phyloP scores from a whole-genome alignment of 23 tunicate genomes.

The Pegea sp. region DNA sequence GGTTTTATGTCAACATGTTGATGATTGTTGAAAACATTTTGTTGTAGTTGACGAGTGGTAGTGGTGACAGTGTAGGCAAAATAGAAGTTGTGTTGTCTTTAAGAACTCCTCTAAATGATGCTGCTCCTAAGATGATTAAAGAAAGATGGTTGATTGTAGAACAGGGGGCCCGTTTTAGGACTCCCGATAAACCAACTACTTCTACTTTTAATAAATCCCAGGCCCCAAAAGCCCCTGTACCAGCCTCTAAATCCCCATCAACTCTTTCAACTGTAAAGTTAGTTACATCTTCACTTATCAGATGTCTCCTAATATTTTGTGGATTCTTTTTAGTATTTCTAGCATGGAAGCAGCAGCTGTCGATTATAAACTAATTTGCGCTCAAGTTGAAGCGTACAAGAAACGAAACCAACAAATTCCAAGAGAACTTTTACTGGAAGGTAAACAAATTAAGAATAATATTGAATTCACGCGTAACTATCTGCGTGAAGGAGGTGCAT shows the following conservation, averaged over 20 bases:
- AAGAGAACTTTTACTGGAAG: conserved; percentile 14
- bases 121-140: conserved; percentile 26
- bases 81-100: conserved; percentile 52
- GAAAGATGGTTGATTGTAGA: conserved; percentile 51
- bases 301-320: not conserved
- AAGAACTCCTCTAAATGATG: conserved; percentile 44
- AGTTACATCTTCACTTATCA: not conserved
- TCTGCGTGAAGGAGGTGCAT: conserved; percentile 33
- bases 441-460: conserved; percentile 9
- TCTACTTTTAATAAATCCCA: not conserved
- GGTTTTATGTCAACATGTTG: not conserved
- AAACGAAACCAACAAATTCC: conserved; percentile 13
- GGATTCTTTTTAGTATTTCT: conserved; percentile 21
- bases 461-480: conserved; percentile 28
- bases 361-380: conserved; percentile 35
- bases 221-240: not conserved
- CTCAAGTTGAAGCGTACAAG: conserved; percentile 37
- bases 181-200: too few relatives aligned
- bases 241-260: conserved; percentile 3
- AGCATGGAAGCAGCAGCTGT: conserved; percentile 46
- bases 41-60: conserved; percentile 37
- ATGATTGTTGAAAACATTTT: not conserved
- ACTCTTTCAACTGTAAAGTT: not conserved
- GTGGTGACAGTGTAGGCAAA: conserved; percentile 36
- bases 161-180: conserved; percentile 50